phyloP scores from a whole-genome alignment of 2,113 vertebrate species.

The Numida meleagris region DNA sequence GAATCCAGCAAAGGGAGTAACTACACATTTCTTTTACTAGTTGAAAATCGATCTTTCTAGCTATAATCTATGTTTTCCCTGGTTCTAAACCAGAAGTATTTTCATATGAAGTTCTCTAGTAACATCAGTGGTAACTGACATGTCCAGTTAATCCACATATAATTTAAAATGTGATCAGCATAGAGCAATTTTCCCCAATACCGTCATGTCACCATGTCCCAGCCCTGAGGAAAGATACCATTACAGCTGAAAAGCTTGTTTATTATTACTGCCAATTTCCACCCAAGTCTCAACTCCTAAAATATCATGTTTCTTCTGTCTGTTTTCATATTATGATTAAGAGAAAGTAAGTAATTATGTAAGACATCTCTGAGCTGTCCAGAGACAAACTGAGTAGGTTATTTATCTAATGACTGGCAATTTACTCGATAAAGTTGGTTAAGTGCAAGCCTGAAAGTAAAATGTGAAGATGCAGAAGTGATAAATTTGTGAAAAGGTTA shows the following conservation, averaged over 20 bases:
- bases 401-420: background rate
- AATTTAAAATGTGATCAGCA: background rate
- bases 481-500: background rate
- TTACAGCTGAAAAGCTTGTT: background rate
- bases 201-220: background rate
- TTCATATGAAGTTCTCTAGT: background rate
- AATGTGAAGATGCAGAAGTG: background rate
- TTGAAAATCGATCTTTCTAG: background rate
- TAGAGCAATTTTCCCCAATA: background rate
- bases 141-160: background rate
- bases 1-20: background rate
- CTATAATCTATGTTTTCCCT: background rate
- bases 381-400: background rate
- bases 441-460: background rate
- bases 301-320: background rate
- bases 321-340: background rate
- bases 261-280: background rate
- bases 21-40: background rate
- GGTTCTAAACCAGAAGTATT: background rate
- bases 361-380: fast-evolving
- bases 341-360: background rate
- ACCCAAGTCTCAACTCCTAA: background rate
- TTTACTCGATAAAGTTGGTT: background rate
- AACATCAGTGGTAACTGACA: background rate
- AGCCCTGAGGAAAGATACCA: background rate